Conservation (phyloP, 2,113 vertebrate species). For the Lethenteron reissneri region DNA sequence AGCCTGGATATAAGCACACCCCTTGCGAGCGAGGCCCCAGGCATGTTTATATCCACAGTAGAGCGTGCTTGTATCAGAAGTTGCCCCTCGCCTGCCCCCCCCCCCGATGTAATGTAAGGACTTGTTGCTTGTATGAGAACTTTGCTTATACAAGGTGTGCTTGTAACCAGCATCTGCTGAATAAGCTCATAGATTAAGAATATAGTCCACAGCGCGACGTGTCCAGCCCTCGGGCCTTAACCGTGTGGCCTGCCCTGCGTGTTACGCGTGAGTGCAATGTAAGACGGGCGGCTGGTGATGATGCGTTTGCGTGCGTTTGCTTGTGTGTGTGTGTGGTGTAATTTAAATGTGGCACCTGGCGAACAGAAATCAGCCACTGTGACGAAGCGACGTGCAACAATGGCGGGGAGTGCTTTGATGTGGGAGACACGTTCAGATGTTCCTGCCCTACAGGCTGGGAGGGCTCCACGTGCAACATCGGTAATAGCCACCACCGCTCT, state of each 20-base stretch:
- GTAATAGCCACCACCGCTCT: conserved; percentile 24
- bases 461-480: conserved; percentile 60
- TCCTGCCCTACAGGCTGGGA: conserved; percentile 53
- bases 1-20: too few species aligned
- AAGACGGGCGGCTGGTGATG: background rate
- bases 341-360: background rate
- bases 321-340: background rate
- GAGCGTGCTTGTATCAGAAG: too few species aligned
- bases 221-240: background rate
- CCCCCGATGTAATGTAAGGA: too few species aligned
- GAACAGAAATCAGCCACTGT: conserved; percentile 62
- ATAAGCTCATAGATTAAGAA: too few species aligned
- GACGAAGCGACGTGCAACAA: conserved; percentile 66
- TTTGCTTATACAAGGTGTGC: too few species aligned
- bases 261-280: background rate
- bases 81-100: too few species aligned
- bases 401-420: conserved; percentile 64
- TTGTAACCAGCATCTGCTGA: too few species aligned
- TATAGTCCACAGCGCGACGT: background rate
- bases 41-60: too few species aligned
- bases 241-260: background rate
- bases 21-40: too few species aligned
- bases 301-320: background rate
- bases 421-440: conserved; percentile 59
- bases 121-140: too few species aligned